phyloP scores from a whole-genome alignment of 2,113 vertebrate genomes.

The Butorides virescens region DNA sequence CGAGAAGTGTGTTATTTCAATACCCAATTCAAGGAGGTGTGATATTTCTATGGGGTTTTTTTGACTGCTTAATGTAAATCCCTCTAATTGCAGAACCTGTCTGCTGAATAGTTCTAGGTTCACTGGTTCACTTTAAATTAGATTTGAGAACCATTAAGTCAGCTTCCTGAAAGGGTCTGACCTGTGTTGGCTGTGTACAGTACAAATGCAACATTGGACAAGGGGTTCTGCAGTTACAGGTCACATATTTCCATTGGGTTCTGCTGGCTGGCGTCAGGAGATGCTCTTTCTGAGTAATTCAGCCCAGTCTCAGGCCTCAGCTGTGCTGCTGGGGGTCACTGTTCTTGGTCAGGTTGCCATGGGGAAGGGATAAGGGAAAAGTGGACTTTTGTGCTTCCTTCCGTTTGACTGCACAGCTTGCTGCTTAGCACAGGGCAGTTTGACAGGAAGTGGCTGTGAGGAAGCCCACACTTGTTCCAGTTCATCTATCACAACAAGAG shows the following conservation, averaged over 20 bases:
- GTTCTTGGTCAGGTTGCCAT: slow-evolving; percentile 58
- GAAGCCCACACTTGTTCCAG: slow-evolving; percentile 68
- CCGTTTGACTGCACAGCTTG: slow-evolving; percentile 60
- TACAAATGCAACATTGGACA: not conserved
- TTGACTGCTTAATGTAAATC: slow-evolving; percentile 58
- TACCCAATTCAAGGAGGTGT: slow-evolving; percentile 59
- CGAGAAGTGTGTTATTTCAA: slow-evolving; percentile 65
- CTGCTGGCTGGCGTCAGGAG: not conserved
- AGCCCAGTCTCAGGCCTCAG: slow-evolving; percentile 42
- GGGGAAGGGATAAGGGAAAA: slow-evolving; percentile 48
- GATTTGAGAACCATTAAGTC: not conserved
- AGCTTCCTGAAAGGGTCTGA: slow-evolving; percentile 19
- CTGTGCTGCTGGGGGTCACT: slow-evolving; percentile 56
- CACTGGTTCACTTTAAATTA: slow-evolving; percentile 10
- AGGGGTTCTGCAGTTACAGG: not conserved
- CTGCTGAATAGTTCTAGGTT: slow-evolving; percentile 23
- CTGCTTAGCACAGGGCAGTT: slow-evolving; percentile 35
- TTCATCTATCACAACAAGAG: slow-evolving; percentile 57
- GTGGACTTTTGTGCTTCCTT: slow-evolving; percentile 59
- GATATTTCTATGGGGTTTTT: slow-evolving; percentile 34
- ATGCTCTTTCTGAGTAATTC: slow-evolving; percentile 53
- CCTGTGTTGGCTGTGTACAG: not conserved
- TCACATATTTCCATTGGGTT: not conserved
- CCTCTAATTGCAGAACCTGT: slow-evolving; percentile 51
- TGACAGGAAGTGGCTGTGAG: slow-evolving; percentile 67